Base-by-base conservation (phyloP, 2,113 vertebrate species). In the Notothenia coriiceps region DNA sequence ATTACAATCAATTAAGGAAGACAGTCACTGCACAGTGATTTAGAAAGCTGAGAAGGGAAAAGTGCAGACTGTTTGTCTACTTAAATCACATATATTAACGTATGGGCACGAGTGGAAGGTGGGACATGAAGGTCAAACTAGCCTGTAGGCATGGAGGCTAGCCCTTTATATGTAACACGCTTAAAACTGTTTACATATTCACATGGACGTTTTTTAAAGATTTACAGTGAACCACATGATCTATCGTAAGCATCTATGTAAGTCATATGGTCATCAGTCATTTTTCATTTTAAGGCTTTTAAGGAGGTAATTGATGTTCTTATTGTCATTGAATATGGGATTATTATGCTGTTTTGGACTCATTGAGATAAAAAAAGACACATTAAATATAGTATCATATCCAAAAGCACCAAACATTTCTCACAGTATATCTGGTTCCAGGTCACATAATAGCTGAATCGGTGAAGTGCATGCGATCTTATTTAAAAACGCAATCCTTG, bases 1-100 rank as follows among this genome's bases (percentile, higher is more conserved):
- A 86, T 81, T 89, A 86, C 81, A 75, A 76, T 90, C 88, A 92
- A 86, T 85, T 88, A 80, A 80, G 69, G 68, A 51, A 56, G 54
- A 84, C 63, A 3, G 59, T 83, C 52, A 20, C 35, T 11, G 61
- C 62, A 56, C 85, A 67, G 68, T 61, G 77, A 80, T 75, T 40
- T 33, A 66, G 82, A 79, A 78, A 44, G 33, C 65, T 69, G 75
- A 18, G 61, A 61, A 59, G 18, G 57, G 29, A 46, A 64, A 71
- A 74, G 74, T 61, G 73, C 43, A 20, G 25, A 62, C 60, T 52
- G 70, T 70, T 73, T 40, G 68, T 83, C 80, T 49, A 75, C 35
- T 68, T 76, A 52, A 79, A 83, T 90, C 59, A 77, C 40, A 70
- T 57, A 40, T 43, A 82, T 80, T 70, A 80, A 67, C 56, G 77